A percentile compares a stretch with the other conserved stretches of the same genome.
These are phyloP conservation scores for Shargacucullia verbasci DNA, from an alignment of 2,888 invertebrate species.

Conservation along the genomic window DNA sequence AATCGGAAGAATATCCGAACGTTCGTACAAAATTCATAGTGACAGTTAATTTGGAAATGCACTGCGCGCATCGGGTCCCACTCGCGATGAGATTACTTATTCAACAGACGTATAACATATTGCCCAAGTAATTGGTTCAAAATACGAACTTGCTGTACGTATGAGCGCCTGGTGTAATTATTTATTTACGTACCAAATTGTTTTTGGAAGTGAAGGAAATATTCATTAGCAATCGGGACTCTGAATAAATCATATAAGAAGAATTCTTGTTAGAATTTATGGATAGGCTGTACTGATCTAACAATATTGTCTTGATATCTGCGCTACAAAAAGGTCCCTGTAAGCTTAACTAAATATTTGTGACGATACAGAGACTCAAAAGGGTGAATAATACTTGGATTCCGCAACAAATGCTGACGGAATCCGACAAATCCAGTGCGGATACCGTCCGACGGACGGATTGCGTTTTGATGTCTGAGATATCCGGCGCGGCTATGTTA, in stretches of 20 bases:
- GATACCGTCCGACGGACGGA: conserved; percentile 66
- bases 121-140: conserved; percentile 84
- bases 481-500: conserved; percentile 54
- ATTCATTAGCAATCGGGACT: no score
- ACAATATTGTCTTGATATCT: conserved; percentile 42
- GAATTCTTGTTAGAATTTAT: no score
- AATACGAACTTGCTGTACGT: conserved; percentile 71
- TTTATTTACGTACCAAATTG: conserved; percentile 44
- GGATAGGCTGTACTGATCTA: conserved; percentile 13
- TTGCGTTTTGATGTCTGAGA: conserved; percentile 69
- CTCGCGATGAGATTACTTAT: conserved; percentile 78
- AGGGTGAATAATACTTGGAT: conserved; percentile 82
- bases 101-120: conserved; percentile 84
- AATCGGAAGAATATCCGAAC: conserved; percentile 78
- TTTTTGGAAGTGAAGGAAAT: conserved; percentile 26
- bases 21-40: conserved; percentile 81
- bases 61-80: conserved; percentile 67
- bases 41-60: conserved; percentile 87
- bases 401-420: conserved; percentile 68
- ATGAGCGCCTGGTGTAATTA: conserved; percentile 65
- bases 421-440: conserved; percentile 78
- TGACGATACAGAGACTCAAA: conserved; percentile 64
- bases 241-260: no score
- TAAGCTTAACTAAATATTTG: conserved; percentile 63
- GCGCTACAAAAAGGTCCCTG: conserved; percentile 53